phyloP scores from a whole-genome alignment of 2,888 invertebrate species.

The Tryphoninae sp. region DNA sequence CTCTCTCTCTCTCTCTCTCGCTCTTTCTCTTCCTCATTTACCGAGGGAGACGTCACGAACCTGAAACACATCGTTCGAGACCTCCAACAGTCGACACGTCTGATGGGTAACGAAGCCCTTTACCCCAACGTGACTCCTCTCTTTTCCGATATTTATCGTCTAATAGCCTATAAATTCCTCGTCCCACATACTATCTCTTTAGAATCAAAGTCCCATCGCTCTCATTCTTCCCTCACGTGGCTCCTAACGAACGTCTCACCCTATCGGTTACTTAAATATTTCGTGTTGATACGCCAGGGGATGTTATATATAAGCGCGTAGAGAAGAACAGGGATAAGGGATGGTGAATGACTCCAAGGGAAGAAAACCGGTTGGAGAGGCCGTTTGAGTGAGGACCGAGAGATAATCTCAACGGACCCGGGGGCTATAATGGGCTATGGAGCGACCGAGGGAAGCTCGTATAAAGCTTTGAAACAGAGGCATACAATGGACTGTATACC shows the following conservation, averaged over 20 bases:
- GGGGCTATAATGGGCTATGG: conserved; percentile 1
- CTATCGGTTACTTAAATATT: conserved; percentile 60
- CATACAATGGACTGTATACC: neutral
- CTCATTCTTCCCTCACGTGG: conserved; percentile 38
- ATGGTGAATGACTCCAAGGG: conserved; percentile 18
- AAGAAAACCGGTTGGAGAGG: conserved; percentile 6
- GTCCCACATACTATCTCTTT: conserved; percentile 50
- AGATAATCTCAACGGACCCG: conserved; percentile 55
- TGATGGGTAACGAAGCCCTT: conserved; percentile 18
- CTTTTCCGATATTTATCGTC: conserved; percentile 63
- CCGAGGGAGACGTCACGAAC: conserved; percentile 57
- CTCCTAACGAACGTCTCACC: conserved; percentile 21
- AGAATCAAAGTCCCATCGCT: conserved; percentile 43
- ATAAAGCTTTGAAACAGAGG: conserved; percentile 19
- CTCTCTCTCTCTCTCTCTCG: neutral
- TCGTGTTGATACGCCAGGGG: conserved; percentile 36
- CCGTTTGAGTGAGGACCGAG: conserved; percentile 30
- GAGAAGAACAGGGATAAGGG: neutral
- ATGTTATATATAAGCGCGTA: conserved; percentile 3
- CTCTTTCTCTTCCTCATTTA: conserved; percentile 7
- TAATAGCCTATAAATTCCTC: conserved; percentile 64
- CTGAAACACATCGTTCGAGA: conserved; percentile 60
- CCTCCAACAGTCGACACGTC: conserved; percentile 35
- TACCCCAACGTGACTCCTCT: conserved; percentile 29
- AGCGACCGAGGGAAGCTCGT: conserved; percentile 16